Conservation (phyloP, 2,888 invertebrate genomes). For the Noctua comes region DNA sequence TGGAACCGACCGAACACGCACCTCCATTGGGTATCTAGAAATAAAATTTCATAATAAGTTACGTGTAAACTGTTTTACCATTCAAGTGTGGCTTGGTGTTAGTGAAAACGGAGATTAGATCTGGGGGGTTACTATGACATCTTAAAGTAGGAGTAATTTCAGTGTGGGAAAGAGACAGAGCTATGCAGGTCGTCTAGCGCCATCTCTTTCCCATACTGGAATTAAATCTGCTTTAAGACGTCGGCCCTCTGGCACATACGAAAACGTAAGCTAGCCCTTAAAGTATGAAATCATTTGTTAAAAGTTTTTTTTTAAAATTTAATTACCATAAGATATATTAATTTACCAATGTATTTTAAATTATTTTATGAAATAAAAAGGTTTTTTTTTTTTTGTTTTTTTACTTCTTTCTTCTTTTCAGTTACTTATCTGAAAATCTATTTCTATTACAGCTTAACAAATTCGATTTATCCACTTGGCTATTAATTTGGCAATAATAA, state of each 20-base stretch:
- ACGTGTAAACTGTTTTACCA: background rate
- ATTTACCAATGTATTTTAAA: too few relatives aligned
- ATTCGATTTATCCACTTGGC: background rate
- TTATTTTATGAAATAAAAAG: background rate
- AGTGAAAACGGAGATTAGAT: background rate
- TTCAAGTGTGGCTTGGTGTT: background rate
- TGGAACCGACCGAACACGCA: conserved; percentile 95
- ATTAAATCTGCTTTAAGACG: too few relatives aligned
- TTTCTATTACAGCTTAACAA: background rate
- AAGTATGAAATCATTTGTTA: too few relatives aligned
- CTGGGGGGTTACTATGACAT: background rate
- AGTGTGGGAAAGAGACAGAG: too few relatives aligned
- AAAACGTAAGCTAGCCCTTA: background rate
- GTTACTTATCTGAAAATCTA: background rate
- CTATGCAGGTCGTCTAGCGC: too few relatives aligned
- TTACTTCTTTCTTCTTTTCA: too few relatives aligned
- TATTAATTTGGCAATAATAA: conserved; percentile 2
- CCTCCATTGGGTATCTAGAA: conserved; percentile 95
- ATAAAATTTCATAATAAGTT: conserved; percentile 29
- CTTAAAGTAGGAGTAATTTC: too few relatives aligned
- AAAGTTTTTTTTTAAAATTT: background rate
- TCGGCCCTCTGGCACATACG: too few relatives aligned
- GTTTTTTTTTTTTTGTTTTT: background rate
- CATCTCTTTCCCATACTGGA: too few relatives aligned
- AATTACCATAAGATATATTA: too few relatives aligned